Percentiles rank a stretch among this genome's conserved stretches.
Conservation (phyloP, 2,888 invertebrate species). For the Lysandra bellargus region DNA sequence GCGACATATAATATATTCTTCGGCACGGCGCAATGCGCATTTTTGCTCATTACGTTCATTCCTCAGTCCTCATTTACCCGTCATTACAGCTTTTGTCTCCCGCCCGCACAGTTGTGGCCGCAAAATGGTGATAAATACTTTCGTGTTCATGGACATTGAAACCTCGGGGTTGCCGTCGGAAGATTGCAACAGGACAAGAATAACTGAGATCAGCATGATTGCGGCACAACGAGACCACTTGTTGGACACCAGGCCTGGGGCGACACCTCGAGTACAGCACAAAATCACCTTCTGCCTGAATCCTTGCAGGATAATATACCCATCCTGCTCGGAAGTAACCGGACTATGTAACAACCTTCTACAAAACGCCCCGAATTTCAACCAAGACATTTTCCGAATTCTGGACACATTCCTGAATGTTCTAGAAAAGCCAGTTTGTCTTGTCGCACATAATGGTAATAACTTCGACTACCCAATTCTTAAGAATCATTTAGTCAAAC, state of each 20-base stretch:
- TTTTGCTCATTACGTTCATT: no score
- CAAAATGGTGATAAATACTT: slow-evolving; percentile 70
- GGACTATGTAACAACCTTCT: slow-evolving; percentile 85
- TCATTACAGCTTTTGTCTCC: neutral
- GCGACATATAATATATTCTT: no score
- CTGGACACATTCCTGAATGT: slow-evolving; percentile 83
- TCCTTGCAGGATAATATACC: slow-evolving; percentile 79
- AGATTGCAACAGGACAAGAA: slow-evolving; percentile 77
- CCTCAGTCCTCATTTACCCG: neutral
- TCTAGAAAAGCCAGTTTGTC: slow-evolving; percentile 84
- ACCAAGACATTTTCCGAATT: slow-evolving; percentile 74
- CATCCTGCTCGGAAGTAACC: slow-evolving; percentile 61
- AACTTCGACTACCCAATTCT: slow-evolving; percentile 89
- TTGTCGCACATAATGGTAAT: slow-evolving; percentile 90
- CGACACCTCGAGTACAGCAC: slow-evolving; percentile 83
- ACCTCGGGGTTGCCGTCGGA: slow-evolving; percentile 83
- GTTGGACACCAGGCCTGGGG: slow-evolving; percentile 51
- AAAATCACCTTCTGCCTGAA: slow-evolving; percentile 86
- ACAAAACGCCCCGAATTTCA: slow-evolving; percentile 82
- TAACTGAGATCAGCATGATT: slow-evolving; percentile 86
- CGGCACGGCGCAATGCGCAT: no score
- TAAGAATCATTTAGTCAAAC: slow-evolving; percentile 71
- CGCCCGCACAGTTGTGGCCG: neutral
- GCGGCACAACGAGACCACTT: slow-evolving; percentile 78
- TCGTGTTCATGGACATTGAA: slow-evolving; percentile 87